Base-by-base conservation (phyloP, 2,888 invertebrate species). In the Exephanes ischioxanthus region DNA sequence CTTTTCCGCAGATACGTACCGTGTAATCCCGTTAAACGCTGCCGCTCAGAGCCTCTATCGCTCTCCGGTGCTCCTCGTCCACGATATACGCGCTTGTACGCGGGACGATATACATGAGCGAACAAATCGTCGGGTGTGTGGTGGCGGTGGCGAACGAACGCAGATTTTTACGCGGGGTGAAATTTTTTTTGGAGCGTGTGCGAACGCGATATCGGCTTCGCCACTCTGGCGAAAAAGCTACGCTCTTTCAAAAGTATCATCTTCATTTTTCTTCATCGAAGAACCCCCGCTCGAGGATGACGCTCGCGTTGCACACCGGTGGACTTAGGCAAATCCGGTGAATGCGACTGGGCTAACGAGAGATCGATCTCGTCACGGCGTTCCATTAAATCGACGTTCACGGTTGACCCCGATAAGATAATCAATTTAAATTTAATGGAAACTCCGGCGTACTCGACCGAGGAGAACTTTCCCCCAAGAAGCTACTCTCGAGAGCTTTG, bases 291-390 rank as follows among this genome's bases (percentile, higher is more conserved):
- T 26, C 26, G 58, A 2, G 9, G 1, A 26, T 26, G 22, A 26
- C 26, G 22, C 58, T 58, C 26, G 11, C 58, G 26, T 58, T 26
- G 45, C 14, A 11, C 58, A 14, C 14, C 30, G 16, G 33, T 33
- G 16, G 1, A 63, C 33, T 7, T 33, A 33, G 63, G 48, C 6
- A 51, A 51, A 70, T n/a, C 51, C 9, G 9, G 6, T 37, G 37
- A 71, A 55, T 55, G 45, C 30, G 51, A 70, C 48, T 70, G 26
- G 11, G 73, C 68, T 58, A 58, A 70, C 83, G 81, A 83, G 77
- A 87, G 88, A 89, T 89, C 87, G 84, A 84, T 85, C 81, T 85
- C 87, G 87, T 86, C 86, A 84, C 87, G 77, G 70, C 9, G 67
- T 19, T 41, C 26, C 76, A 67, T 79, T 85, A 86, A 87, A 87